A percentile compares a stretch with the other conserved stretches of the same genome.
These are phyloP conservation scores for Antheraea pernyi DNA, from an alignment of 1,140 invertebrate species.

Conservation along the genomic window DNA sequence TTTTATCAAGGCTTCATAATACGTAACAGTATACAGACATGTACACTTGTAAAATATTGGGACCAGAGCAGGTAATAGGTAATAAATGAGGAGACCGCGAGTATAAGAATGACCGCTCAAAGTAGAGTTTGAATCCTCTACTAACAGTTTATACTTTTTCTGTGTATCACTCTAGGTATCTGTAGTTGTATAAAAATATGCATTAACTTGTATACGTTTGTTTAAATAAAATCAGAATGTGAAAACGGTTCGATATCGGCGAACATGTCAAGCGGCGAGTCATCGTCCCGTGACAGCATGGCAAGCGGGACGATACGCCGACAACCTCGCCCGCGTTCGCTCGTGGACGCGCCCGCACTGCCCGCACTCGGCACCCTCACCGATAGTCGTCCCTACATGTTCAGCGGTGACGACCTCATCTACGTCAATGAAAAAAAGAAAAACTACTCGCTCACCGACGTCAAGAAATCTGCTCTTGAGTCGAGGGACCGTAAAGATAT, in stretches of 20 bases:
- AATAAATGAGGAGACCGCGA: too few species aligned
- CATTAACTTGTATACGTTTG: constrained; percentile 17
- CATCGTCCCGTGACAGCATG: constrained; percentile 41
- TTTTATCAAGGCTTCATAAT: too few species aligned
- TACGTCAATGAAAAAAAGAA: constrained; percentile 22
- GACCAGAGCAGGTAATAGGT: too few species aligned
- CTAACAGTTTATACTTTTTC: too few species aligned
- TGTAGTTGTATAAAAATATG: neutral
- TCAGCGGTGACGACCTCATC: constrained; percentile 33
- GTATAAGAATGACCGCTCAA: too few species aligned
- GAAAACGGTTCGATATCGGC: constrained; percentile 41
- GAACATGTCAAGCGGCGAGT: constrained; percentile 25
- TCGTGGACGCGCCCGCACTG: constrained; percentile 39
- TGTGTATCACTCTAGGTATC: neutral
- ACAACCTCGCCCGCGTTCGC: constrained; percentile 46
- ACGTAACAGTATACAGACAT: too few species aligned
- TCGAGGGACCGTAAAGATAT: constrained; percentile 49
- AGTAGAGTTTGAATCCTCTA: too few species aligned
- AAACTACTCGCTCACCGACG: constrained; percentile 32
- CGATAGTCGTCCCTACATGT: constrained; percentile 43
- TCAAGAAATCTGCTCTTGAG: constrained; percentile 30
- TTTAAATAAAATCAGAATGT: constrained; percentile 35
- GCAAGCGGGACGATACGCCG: constrained; percentile 48
- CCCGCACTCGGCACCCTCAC: constrained; percentile 39
- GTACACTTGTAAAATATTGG: too few species aligned